Base-by-base conservation (phyloP, 2,888 invertebrate genomes). In the Ennomos fuscantarius region DNA sequence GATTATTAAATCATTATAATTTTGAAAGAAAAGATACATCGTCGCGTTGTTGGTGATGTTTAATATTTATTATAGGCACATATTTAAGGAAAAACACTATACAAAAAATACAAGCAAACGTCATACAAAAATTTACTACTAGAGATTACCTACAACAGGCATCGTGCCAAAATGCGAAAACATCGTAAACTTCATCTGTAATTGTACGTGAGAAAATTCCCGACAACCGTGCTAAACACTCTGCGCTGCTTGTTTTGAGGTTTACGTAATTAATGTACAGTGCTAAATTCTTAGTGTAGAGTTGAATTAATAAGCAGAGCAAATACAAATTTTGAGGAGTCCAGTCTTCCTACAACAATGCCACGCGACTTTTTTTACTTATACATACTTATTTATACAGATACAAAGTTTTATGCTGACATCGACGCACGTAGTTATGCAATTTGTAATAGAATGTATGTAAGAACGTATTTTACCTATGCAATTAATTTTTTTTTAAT, bases 361-460 rank as follows among this genome's bases (percentile, higher is more conserved):
- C 0, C 5, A 6, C 24, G 24, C 2, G 24, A 0, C 6, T 24
- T 24, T 24, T 24, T 32, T 43, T 12, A 43, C 9, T 43, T 24
- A 12, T 33, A 43, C 12, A n/a, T n/a, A n/a, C n/a, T 33, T 5
- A 39, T 12, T 2, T 0, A n/a, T 0, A 24, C 12, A 6, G 39
- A 39, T 40, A 13, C 39, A 35, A 54, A 46, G 53, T 41, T 40
- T 52, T 41, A 13, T 42, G 35, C 53, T 46, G 36, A 47, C 53
- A 46, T 10, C 36, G 35, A 32, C n/a, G 32, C 51, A 37, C 51
- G 44, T 51, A 37, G 13, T 45, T 15, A 12, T 43, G 43, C 24
- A 12, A 9, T 8, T 33, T 43, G 33, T 8, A 24, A 40, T 3
- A 24, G 15, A 15, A 41, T 9, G 1, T 31, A 31, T 6, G 15